Evolutionary conservation across 2,888 invertebrate species (phyloP).

Genomic region (Pristionchus arcanus): DNA sequence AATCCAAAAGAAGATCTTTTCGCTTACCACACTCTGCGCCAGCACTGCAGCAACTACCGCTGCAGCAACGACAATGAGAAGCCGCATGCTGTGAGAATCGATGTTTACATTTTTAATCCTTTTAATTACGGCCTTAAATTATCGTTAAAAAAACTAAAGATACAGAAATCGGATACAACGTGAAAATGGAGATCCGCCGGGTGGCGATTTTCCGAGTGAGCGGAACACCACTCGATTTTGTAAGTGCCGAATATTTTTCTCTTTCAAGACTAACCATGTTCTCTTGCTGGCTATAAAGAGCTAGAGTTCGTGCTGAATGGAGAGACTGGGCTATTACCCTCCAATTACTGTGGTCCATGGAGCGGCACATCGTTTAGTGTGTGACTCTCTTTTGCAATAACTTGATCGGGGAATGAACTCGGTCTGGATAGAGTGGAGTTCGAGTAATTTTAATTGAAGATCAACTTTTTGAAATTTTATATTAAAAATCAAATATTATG

Average conservation of each 20-base stretch:
- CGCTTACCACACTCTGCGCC: conserved; percentile 15
- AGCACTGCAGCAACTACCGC: neutral
- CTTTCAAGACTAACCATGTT: neutral
- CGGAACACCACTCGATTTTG: neutral
- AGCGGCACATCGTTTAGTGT: conserved; percentile 7
- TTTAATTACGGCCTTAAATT: too few species aligned
- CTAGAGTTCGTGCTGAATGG: neutral
- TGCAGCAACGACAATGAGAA: neutral
- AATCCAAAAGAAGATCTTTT: neutral
- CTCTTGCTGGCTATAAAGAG: neutral
- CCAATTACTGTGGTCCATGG: neutral
- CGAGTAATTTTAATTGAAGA: neutral
- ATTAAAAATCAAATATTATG: too few species aligned
- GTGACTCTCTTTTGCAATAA: neutral
- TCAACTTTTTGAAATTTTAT: too few species aligned
- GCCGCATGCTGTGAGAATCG: neutral
- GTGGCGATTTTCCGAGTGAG: too few species aligned
- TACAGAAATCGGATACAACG: too few species aligned
- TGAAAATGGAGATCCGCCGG: too few species aligned
- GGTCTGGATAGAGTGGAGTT: neutral
- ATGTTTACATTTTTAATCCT: too few species aligned
- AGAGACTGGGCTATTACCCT: neutral
- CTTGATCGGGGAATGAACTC: neutral
- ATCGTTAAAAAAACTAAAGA: too few species aligned
- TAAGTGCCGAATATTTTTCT: neutral